Conservation (phyloP, 1,140 invertebrate species). For the Drosophila lacertosa region DNA sequence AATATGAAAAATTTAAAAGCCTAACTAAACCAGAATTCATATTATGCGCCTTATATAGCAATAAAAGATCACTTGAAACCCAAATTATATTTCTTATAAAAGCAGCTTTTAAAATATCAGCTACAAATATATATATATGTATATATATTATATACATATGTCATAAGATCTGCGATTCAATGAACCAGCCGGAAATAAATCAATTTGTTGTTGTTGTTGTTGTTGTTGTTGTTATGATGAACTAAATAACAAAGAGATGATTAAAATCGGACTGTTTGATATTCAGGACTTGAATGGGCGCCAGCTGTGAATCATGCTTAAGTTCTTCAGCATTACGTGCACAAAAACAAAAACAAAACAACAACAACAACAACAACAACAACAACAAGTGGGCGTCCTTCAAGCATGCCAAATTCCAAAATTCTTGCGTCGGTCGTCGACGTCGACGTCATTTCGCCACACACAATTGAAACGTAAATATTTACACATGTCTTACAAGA, state of each 20-base stretch:
- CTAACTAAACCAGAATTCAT: too few relatives aligned
- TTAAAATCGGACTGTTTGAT: neutral
- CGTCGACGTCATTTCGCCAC: conserved; percentile 65
- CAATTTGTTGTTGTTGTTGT: neutral
- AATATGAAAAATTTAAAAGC: too few relatives aligned
- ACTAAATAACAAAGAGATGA: conserved; percentile 9
- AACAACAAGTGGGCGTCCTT: conserved; percentile 65
- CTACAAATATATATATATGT: neutral
- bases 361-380: conserved; percentile 13
- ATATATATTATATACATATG: neutral
- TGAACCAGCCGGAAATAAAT: neutral
- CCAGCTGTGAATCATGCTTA: conserved; percentile 4
- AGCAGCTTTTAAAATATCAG: too few relatives aligned
- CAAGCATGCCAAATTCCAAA: conserved; percentile 78
- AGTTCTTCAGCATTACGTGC: conserved; percentile 22
- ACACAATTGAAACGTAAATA: conserved; percentile 65
- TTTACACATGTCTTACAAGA: conserved; percentile 79
- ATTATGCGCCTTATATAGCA: too few relatives aligned
- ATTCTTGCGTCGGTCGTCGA: conserved; percentile 80
- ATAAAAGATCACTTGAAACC: too few relatives aligned
- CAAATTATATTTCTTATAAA: too few relatives aligned
- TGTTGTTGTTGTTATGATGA: neutral
- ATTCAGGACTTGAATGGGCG: conserved; percentile 12
- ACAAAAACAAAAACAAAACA: conserved; percentile 2
- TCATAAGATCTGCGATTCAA: neutral